Conservation (phyloP, 2,888 invertebrate genomes). For the Brenthis hecate region DNA sequence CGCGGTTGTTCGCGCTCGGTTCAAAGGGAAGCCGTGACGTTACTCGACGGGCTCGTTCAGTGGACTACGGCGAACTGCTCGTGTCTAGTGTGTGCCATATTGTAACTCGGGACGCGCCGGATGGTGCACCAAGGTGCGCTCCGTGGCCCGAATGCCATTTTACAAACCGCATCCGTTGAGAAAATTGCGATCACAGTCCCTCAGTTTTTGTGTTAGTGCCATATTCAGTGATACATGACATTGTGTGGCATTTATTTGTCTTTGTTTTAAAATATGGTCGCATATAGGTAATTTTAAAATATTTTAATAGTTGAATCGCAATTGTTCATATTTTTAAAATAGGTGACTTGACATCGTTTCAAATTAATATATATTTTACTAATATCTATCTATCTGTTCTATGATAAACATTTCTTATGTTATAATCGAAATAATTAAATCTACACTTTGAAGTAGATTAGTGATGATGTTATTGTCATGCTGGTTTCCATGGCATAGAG, state of each 20-base stretch:
- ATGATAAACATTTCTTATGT: too few relatives aligned
- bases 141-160: conserved; percentile 48
- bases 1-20: conserved; percentile 69
- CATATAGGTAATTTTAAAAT: conserved; percentile 54
- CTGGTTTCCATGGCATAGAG: not conserved
- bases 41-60: conserved; percentile 45
- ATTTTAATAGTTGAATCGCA: too few relatives aligned
- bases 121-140: conserved; percentile 45
- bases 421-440: too few relatives aligned
- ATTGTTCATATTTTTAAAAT: too few relatives aligned
- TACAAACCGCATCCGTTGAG: conserved; percentile 49
- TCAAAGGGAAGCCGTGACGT: conserved; percentile 74
- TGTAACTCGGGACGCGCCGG: conserved; percentile 56
- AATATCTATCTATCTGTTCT: too few relatives aligned
- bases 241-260: conserved; percentile 45
- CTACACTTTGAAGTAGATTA: too few relatives aligned
- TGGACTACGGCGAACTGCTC: conserved; percentile 41
- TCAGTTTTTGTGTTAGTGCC: conserved; percentile 55
- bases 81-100: conserved; percentile 48
- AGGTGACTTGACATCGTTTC: too few relatives aligned
- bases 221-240: conserved; percentile 41
- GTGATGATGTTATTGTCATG: not conserved
- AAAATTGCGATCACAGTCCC: conserved; percentile 50
- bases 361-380: too few relatives aligned
- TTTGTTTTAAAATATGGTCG: conserved; percentile 58